Conservation (phyloP, 23 tunicate species). For the Trididemnum miniatum region DNA sequence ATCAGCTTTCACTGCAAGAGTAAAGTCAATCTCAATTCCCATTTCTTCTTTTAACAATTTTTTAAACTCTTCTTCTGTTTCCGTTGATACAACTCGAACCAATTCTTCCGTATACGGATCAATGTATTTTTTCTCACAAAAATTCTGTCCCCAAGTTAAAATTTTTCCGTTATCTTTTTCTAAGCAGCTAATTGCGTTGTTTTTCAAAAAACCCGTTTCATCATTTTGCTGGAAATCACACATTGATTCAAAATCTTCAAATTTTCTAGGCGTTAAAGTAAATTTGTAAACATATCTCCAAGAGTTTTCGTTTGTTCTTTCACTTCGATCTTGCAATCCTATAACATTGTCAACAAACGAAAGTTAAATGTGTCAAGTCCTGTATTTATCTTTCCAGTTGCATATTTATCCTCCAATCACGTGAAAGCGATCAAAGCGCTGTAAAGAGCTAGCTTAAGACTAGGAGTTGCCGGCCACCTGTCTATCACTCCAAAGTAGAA, state of each 20-base stretch:
- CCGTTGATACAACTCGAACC: neutral
- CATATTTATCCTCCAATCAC: too few relatives aligned
- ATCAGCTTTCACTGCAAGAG: neutral
- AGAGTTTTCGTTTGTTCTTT: neutral
- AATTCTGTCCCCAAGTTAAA: neutral
- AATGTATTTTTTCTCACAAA: constrained; percentile 12
- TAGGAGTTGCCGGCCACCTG: too few relatives aligned
- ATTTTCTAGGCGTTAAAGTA: neutral
- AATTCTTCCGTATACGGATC: constrained; percentile 36
- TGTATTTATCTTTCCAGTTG: too few relatives aligned
- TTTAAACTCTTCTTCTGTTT: constrained; percentile 24
- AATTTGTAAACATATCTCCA: constrained; percentile 20
- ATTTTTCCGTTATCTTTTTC: neutral
- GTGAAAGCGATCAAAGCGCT: too few relatives aligned
- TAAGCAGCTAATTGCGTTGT: constrained; percentile 10
- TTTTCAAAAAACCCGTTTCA: constrained; percentile 19
- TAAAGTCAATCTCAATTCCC: constrained; percentile 7
- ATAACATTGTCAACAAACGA: too few relatives aligned
- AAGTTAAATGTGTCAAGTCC: too few relatives aligned
- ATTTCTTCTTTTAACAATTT: constrained; percentile 23
- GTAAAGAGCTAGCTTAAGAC: too few relatives aligned
- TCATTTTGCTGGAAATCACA: constrained; percentile 18
- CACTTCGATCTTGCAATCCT: neutral
- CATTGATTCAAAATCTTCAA: constrained; percentile 7
- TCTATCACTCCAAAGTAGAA: too few relatives aligned